Base-by-base conservation (phyloP, 2,113 vertebrate genomes). In the Nibea albiflora region DNA sequence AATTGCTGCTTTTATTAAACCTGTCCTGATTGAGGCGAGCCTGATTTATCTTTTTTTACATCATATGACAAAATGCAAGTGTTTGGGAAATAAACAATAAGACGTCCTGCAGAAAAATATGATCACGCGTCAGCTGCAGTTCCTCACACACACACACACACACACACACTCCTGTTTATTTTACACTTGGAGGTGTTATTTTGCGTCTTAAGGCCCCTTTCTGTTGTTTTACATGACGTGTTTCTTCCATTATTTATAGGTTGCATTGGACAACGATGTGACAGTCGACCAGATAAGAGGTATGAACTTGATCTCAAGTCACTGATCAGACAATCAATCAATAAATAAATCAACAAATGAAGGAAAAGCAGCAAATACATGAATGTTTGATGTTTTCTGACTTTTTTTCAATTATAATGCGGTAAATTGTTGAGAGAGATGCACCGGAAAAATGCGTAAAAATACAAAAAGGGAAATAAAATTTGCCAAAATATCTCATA, bases 1-100 rank as follows among this genome's bases (percentile, higher is more conserved):
- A 94, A 95, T 95, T 92, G 96, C 92, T 94, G 91, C 95, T 93
- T 94, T 96, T 96, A 97, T 97, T 96, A 97, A 96, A 96, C 89
- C 95, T 95, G 94, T 95, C 94, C 95, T 93, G 95, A 95, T 95
- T 95, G 94, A 95, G 94, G 89, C 90, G 91, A 72, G 11, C 87
- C 89, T 95, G 94, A 96, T 96, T 96, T 95, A 95, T 96, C 92
- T 94, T 5, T 74, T 93, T 91, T 94, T 95, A 94, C 95, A 94
- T 94, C 68, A 58, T 49, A 35, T 78, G 52, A 69, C 44, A 47
- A 66, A 47, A 83, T 64, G 66, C 58, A 58, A 20, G 39, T 52
- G 64, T 39, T 52, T 57, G 26, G 19, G 24, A 46, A 56, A 73
- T 46, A 49, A 12, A 44, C n/a, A 35, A 52, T 35, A 19, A 14